These are phyloP conservation scores for Agrotis clavis DNA, from an alignment of 2,888 invertebrate genomes.

Conservation along the genomic window DNA sequence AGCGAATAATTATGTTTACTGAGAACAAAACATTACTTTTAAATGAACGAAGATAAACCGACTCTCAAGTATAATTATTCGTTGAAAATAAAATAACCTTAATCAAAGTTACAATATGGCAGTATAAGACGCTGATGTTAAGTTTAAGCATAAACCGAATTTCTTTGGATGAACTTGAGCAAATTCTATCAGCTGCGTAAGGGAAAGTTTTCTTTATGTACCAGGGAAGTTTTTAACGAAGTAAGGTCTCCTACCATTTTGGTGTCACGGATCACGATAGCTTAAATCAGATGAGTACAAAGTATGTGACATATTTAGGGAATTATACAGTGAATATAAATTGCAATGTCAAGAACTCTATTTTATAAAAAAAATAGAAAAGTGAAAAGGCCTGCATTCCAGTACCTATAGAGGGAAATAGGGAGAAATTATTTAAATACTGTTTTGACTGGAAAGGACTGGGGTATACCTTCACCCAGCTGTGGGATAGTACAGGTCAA, in stretches of 20 bases:
- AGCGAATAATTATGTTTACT: constrained; percentile 58
- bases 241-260: neutral
- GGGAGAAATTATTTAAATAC: too few species aligned
- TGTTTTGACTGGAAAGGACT: too few species aligned
- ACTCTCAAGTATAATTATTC: constrained; percentile 23
- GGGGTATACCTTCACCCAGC: too few species aligned
- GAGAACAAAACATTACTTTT: constrained; percentile 56
- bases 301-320: neutral
- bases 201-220: constrained; percentile 1
- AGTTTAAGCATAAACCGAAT: neutral
- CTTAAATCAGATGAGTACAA: neutral
- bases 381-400: too few species aligned
- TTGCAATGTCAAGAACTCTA: neutral
- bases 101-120: constrained; percentile 15
- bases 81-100: constrained; percentile 13
- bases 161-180: constrained; percentile 1
- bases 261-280: neutral
- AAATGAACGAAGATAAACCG: constrained; percentile 47
- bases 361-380: too few species aligned
- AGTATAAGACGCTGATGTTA: neutral
- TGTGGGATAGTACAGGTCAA: too few species aligned
- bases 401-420: too few species aligned
- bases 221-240: neutral
- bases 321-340: neutral
- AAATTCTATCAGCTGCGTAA: constrained; percentile 3